Evolutionary conservation across 2,888 invertebrate species (phyloP), one percentile per base, ranked within the genome.

Genomic region (Graphium colonna): DNA sequence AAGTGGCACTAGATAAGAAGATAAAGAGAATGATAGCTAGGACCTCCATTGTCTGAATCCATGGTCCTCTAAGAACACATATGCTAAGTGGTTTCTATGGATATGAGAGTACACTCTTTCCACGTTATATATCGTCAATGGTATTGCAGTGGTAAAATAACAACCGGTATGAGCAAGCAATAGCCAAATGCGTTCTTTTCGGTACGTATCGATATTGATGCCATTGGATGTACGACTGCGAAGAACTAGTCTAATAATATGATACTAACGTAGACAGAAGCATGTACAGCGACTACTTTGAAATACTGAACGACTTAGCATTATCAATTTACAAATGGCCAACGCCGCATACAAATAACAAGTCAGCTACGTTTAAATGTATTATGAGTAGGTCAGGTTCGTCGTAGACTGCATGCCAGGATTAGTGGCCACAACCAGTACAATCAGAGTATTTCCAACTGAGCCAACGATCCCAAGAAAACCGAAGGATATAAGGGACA

Each of bases 321-420:
- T 94, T 96, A 96, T 74, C 94, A 87, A 70, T 94, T 94, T 8
- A 98, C 97, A 71, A 98, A 97, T 0, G 97, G 96, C 97, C 97
- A 98, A 70, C 93, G 92, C 4, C 95, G 93, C 71, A 96, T 87
- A 98, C 96, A 79, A 98, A 98, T 18, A 96, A 92, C 21, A 98
- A 89, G 78, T 98, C 98, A 33, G 98, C 97, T 18, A 97, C 91
- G 1, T 97, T 97, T 58, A 97, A 85, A 77, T 96, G 97, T 57
- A 97, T 95, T 65, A 98, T 97, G 21, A 98, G 92, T 40, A n/a
- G n/a, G n/a, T n/a, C n/a, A 97, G 92, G 79, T 98, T 98, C 44
- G 98, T 98, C 4, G 97, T 97, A 31, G 96, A 97, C 66, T 97
- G 91, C 97, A 98, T 98, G 71, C 95, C 95, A 65, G 96, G 94